phyloP scores from a whole-genome alignment of 2,888 invertebrate genomes.

The Sclerodermus sp. region DNA sequence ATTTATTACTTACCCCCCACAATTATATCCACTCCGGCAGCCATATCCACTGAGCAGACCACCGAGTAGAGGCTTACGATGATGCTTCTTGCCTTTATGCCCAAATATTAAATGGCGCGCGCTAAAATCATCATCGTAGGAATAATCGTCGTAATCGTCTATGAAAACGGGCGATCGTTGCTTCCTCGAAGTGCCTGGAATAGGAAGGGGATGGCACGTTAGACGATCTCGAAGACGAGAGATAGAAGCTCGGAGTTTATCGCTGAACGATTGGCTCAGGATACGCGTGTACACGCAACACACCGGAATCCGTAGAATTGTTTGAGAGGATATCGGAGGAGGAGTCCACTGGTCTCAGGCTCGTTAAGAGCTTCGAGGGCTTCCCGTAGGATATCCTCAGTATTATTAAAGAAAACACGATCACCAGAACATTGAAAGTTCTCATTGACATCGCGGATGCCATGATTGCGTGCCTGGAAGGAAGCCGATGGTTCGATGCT shows the following conservation, averaged over 20 bases:
- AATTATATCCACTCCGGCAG: slow-evolving; percentile 22
- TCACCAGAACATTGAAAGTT: not conserved
- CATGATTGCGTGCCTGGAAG: not conserved
- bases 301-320: no score
- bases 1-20: slow-evolving; percentile 19
- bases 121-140: slow-evolving; percentile 14
- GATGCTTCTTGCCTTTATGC: slow-evolving; percentile 21
- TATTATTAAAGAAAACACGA: not conserved
- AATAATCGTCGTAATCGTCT: slow-evolving; percentile 25
- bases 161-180: slow-evolving; percentile 30
- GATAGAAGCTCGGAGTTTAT: no score
- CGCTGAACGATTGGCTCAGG: no score
- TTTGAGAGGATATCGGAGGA: no score
- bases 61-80: slow-evolving; percentile 6
- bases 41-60: slow-evolving; percentile 9
- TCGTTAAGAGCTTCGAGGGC: not conserved
- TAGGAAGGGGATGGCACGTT: not conserved
- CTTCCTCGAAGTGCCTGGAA: slow-evolving; percentile 11
- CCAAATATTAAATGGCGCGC: slow-evolving; percentile 20
- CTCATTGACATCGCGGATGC: not conserved
- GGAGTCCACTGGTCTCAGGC: not conserved
- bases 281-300: no score
- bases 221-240: not conserved
- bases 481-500: not conserved
- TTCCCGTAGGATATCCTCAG: not conserved